Conservation (phyloP, 2,113 vertebrate genomes). For the Phalacrocorax brasilianus region DNA sequence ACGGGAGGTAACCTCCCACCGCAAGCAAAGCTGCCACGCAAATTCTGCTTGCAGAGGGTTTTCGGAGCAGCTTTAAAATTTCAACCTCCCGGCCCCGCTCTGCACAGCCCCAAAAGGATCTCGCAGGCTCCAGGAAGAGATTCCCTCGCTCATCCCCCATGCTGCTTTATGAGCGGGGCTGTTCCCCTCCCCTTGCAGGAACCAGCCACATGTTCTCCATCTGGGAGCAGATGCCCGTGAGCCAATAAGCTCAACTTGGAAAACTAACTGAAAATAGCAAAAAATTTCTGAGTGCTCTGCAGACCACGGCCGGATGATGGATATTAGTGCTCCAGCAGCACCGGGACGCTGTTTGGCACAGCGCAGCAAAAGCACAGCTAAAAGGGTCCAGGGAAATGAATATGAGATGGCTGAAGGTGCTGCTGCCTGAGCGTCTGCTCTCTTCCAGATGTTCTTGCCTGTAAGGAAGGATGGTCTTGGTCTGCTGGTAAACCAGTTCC, state of each 20-base stretch:
- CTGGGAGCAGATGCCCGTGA: conserved; percentile 49
- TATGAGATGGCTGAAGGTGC: conserved; percentile 28
- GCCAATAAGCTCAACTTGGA: conserved; percentile 48
- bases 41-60: not conserved
- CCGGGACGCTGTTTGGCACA: not conserved
- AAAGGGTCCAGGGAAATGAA: not conserved
- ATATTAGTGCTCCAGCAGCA: conserved; percentile 24
- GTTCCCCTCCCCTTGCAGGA: not conserved
- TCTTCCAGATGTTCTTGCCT: not conserved
- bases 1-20: not conserved
- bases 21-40: not conserved
- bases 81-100: not conserved
- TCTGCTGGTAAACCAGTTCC: not conserved
- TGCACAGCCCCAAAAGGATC: not conserved
- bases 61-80: not conserved
- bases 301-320: not conserved
- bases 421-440: not conserved
- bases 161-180: not conserved
- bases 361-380: not conserved
- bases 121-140: not conserved
- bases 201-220: conserved; percentile 47
- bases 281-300: conserved; percentile 1
- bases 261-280: conserved; percentile 47
- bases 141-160: conserved; percentile 24
- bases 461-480: not conserved